Conservation (phyloP, 2,113 vertebrate species). For the Desmodus rotundus region DNA sequence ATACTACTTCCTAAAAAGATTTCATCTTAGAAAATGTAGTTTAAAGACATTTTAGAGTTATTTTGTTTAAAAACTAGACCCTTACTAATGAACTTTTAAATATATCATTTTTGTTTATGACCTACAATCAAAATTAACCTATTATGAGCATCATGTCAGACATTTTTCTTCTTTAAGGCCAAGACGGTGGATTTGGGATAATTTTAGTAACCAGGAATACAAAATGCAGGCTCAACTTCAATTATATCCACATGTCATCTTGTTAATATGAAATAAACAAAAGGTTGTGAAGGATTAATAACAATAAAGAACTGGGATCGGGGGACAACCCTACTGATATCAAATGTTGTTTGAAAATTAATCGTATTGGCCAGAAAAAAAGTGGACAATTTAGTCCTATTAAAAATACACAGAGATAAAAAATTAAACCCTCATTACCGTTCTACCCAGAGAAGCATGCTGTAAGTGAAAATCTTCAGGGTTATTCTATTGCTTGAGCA, state of each 20-base stretch:
- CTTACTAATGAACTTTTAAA: not conserved
- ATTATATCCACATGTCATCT: not conserved
- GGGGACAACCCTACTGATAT: not conserved
- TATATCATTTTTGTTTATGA: not conserved
- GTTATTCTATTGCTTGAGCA: not conserved
- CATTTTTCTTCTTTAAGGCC: not conserved
- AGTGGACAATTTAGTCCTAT: not conserved
- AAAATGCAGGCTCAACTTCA: not conserved
- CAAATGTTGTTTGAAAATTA: not conserved
- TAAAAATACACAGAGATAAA: not conserved
- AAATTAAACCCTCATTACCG: not conserved
- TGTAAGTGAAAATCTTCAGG: not conserved
- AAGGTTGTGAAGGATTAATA: not conserved
- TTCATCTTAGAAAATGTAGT: not conserved
- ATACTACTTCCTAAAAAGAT: not conserved
- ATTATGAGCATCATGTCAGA: not conserved
- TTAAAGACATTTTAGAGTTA: not conserved
- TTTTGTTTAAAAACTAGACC: not conserved
- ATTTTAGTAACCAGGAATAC: not conserved
- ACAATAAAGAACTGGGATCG: not conserved
- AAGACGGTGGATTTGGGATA: not conserved
- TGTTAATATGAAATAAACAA: not conserved
- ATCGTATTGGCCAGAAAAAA: not conserved
- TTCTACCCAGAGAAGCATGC: not conserved
- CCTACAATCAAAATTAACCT: not conserved